Evolutionary conservation across 2,113 vertebrate species (phyloP).

Genomic region (Mus spicilegus): DNA sequence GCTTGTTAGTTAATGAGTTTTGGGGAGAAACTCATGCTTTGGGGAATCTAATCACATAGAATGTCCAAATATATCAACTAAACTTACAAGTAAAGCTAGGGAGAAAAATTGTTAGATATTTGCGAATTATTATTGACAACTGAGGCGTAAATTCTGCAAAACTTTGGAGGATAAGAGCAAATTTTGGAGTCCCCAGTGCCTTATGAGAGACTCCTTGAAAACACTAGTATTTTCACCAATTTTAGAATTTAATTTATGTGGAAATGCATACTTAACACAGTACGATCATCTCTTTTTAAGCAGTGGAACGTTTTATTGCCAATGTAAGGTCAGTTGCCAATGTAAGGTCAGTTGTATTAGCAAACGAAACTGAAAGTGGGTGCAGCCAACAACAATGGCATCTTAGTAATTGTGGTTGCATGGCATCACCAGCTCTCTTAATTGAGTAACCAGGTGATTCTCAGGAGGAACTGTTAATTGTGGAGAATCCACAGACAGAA

Average conservation of each 20-base stretch:
- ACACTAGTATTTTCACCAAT: not conserved
- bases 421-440: constrained; percentile 40
- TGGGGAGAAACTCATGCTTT: not conserved
- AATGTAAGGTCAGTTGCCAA: not conserved
- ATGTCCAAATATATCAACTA: not conserved
- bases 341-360: not conserved
- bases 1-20: constrained; percentile 9
- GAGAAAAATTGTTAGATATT: not conserved
- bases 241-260: not conserved
- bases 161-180: not conserved
- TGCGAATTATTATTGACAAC: not conserved
- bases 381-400: not conserved
- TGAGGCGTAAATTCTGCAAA: not conserved
- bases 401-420: not conserved
- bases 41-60: not conserved
- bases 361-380: constrained; percentile 20
- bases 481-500: constrained; percentile 52
- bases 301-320: not conserved
- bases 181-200: not conserved
- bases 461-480: constrained; percentile 70
- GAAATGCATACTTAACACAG: not conserved
- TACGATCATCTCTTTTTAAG: not conserved
- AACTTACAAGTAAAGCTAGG: not conserved
- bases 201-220: not conserved
- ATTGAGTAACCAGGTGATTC: constrained; percentile 74